Conservation (phyloP, 2,888 invertebrate genomes). For the Unio pictorum region DNA sequence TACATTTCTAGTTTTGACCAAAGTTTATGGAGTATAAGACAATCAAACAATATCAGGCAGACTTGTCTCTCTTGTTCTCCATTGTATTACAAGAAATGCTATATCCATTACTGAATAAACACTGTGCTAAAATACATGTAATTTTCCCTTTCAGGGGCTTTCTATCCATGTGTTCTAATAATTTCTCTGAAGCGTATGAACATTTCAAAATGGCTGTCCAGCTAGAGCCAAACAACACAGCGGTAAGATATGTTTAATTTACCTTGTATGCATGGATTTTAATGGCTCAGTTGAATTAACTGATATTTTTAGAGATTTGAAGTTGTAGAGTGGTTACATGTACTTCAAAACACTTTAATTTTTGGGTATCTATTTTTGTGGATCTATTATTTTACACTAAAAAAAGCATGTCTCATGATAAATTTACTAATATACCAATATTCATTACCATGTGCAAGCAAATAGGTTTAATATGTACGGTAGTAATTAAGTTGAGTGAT, state of each 20-base stretch:
- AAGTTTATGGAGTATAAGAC: no score
- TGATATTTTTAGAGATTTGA: background rate
- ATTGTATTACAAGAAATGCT: no score
- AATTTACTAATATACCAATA: no score
- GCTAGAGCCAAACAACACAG: slow-evolving; percentile 86
- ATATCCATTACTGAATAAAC: no score
- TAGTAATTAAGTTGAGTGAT: no score
- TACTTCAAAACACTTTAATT: no score
- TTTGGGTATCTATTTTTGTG: background rate
- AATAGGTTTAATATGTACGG: no score
- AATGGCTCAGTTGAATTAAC: background rate
- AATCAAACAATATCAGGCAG: no score
- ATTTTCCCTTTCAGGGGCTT: slow-evolving; percentile 75
- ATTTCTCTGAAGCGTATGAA: slow-evolving; percentile 87
- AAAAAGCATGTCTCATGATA: background rate
- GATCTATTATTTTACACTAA: background rate
- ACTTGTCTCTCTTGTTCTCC: no score
- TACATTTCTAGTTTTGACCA: no score
- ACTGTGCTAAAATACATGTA: no score
- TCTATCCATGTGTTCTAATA: slow-evolving; percentile 85
- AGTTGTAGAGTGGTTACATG: background rate
- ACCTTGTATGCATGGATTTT: background rate
- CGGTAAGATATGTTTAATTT: slow-evolving; percentile 76
- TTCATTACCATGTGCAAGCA: no score
- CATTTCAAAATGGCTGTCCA: slow-evolving; percentile 85